phyloP scores from a whole-genome alignment of 1,140 invertebrate genomes.

The Holcopasites calliopsidis region DNA sequence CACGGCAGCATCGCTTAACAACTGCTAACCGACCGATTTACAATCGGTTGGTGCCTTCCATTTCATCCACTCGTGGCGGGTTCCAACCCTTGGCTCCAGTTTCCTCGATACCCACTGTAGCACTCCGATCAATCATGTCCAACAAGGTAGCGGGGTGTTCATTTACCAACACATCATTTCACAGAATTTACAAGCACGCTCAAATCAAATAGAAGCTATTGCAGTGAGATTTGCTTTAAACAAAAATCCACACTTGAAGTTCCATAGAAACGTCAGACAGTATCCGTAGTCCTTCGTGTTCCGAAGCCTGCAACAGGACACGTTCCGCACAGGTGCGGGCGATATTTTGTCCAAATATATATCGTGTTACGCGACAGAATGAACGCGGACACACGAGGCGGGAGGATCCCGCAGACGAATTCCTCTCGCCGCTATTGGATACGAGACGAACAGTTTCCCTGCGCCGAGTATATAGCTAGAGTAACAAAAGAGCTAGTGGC shows the following conservation, averaged over 20 bases:
- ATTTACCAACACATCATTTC: too few species aligned
- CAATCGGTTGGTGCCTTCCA: constrained; percentile 16
- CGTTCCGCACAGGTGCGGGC: neutral
- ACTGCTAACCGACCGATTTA: constrained; percentile 11
- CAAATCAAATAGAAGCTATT: too few species aligned
- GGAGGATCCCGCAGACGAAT: neutral
- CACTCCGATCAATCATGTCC: too few species aligned
- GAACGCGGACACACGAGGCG: neutral
- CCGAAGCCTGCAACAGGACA: neutral
- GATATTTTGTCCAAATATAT: neutral
- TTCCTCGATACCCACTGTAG: too few species aligned
- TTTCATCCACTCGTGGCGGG: too few species aligned
- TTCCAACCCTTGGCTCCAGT: too few species aligned
- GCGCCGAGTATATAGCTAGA: too few species aligned
- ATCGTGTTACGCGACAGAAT: constrained; percentile 11
- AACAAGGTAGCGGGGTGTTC: too few species aligned
- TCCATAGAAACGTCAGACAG: neutral
- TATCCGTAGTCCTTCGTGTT: neutral
- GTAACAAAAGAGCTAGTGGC: too few species aligned
- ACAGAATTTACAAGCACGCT: too few species aligned
- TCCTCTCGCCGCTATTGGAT: neutral
- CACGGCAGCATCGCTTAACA: neutral
- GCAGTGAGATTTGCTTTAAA: too few species aligned
- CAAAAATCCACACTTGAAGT: neutral
- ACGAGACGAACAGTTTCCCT: constrained; percentile 7